phyloP scores from a whole-genome alignment of 2,113 vertebrate species.

The Piprites chloris region DNA sequence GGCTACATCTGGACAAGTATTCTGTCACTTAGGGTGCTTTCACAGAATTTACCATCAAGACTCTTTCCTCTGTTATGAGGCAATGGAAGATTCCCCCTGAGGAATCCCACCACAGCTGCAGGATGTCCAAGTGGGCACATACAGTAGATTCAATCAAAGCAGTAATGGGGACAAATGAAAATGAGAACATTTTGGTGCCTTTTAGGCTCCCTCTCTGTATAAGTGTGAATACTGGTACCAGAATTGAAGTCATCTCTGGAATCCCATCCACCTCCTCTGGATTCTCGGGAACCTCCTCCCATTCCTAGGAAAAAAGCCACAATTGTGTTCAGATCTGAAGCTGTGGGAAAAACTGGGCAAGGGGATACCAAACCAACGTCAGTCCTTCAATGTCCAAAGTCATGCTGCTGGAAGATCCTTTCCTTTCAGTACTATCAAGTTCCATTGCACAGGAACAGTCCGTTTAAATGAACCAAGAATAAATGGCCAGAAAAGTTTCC shows the following conservation, averaged over 20 bases:
- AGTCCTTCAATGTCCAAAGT: constrained; percentile 12
- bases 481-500: background rate
- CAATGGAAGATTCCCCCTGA: background rate
- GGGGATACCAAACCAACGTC: background rate
- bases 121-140: background rate
- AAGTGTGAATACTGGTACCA: constrained; percentile 71
- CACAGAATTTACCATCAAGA: background rate
- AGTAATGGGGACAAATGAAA: background rate
- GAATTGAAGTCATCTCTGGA: constrained; percentile 85
- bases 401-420: constrained; percentile 12
- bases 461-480: background rate
- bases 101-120: background rate
- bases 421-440: background rate
- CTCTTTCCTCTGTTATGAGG: background rate
- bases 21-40: background rate
- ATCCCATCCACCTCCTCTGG: constrained; percentile 84
- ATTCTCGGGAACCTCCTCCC: constrained; percentile 82
- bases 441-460: background rate
- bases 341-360: constrained; percentile 56
- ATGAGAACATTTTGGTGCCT: constrained; percentile 30
- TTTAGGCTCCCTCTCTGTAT: constrained; percentile 41
- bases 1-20: background rate
- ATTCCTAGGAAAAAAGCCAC: constrained; percentile 82
- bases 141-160: background rate
- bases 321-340: constrained; percentile 57